Percentiles rank a stretch among this genome's conserved stretches.
Conservation (phyloP, 2,113 vertebrate species). For the Grallaria varia region DNA sequence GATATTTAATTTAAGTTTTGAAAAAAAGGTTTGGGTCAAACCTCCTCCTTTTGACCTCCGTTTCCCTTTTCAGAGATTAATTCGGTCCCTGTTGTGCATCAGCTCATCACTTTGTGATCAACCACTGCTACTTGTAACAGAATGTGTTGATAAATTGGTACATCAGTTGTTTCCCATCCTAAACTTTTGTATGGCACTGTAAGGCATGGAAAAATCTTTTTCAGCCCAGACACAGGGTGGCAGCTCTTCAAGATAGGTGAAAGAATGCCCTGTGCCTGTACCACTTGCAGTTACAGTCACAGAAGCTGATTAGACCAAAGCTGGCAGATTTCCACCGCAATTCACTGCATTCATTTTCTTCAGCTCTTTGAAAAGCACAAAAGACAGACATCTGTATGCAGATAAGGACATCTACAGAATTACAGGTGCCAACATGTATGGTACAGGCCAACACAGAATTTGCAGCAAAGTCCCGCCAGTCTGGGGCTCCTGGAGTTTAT, state of each 20-base stretch:
- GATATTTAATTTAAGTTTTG: not conserved
- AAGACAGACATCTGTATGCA: not conserved
- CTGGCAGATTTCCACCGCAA: not conserved
- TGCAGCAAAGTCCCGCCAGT: not conserved
- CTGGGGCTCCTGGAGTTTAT: not conserved
- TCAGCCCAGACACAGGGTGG: not conserved
- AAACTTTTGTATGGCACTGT: not conserved
- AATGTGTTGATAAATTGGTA: not conserved
- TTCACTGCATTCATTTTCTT: not conserved
- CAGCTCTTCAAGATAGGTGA: not conserved
- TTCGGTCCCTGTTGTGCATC: not conserved
- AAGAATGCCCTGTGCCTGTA: not conserved
- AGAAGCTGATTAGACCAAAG: not conserved
- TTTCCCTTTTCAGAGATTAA: not conserved
- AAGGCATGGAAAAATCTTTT: not conserved
- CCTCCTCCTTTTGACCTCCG: not conserved
- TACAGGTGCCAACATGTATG: not conserved
- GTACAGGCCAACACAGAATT: not conserved
- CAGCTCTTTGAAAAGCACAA: not conserved
- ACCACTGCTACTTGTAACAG: not conserved
- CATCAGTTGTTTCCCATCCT: not conserved
- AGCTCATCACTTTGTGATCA: not conserved
- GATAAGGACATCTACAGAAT: not conserved
- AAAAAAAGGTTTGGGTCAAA: not conserved
- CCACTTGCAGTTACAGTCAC: not conserved